Percentiles rank a stretch among this genome's conserved stretches.
Evolutionary conservation across 2,113 vertebrate species (phyloP).

Genomic region (Oreotrochilus melanogaster): DNA sequence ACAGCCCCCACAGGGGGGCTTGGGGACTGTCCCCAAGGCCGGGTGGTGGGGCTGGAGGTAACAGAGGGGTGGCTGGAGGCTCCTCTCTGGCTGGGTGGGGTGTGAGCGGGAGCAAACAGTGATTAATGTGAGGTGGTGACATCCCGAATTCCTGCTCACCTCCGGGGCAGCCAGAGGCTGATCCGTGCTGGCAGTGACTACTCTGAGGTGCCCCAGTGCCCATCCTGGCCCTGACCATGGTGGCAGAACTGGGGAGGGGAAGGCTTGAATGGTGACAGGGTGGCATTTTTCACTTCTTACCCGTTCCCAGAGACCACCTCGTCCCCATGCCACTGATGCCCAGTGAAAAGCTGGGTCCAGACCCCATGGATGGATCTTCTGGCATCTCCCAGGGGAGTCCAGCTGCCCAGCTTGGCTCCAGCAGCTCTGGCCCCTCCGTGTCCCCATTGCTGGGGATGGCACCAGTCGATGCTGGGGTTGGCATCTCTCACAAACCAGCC

Average conservation of each 20-base stretch:
- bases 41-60: not conserved
- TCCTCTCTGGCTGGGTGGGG: slow-evolving; percentile 5
- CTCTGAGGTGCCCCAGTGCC: rapidly evolving
- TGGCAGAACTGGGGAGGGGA: not conserved
- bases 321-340: rapidly evolving
- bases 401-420: not conserved
- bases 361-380: rapidly evolving
- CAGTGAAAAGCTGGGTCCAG: rapidly evolving
- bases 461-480: rapidly evolving
- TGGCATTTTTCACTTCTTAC: not conserved
- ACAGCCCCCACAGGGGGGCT: rapidly evolving
- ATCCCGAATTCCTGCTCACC: slow-evolving; percentile 32
- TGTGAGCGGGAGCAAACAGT: not conserved
- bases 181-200: rapidly evolving
- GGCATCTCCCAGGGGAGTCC: rapidly evolving
- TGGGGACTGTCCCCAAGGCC: not conserved
- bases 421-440: not conserved
- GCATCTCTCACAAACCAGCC: rapidly evolving
- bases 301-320: not conserved
- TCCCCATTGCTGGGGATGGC: rapidly evolving
- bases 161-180: not conserved
- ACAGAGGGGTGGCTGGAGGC: not conserved
- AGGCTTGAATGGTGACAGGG: rapidly evolving
- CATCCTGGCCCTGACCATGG: not conserved
- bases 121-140: slow-evolving; percentile 15